phyloP scores from a whole-genome alignment of 2,797 vertebrate species.

The Peromyscus melanophrys region DNA sequence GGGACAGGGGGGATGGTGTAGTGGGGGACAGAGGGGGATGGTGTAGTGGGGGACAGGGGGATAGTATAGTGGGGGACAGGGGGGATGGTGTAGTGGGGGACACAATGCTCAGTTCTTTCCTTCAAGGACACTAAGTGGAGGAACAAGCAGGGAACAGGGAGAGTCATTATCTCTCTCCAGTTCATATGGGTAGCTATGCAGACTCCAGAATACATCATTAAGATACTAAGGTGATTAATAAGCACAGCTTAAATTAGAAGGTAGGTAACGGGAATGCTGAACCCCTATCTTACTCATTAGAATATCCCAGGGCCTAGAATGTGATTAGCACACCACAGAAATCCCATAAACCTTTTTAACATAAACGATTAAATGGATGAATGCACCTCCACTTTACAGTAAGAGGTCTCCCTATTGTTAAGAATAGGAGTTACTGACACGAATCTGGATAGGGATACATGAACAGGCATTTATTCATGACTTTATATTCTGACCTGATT shows the following conservation, averaged over 20 bases:
- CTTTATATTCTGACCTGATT: not conserved
- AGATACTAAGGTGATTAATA: not conserved
- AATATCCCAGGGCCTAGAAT: not conserved
- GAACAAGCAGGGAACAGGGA: not conserved
- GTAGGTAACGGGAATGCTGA: not conserved
- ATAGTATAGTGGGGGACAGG: no score
- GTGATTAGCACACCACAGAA: not conserved
- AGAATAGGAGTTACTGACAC: not conserved
- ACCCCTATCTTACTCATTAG: not conserved
- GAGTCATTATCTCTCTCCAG: not conserved
- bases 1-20: no score
- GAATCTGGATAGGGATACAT: not conserved
- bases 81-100: not conserved
- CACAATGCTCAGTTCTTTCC: not conserved
- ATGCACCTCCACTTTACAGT: not conserved
- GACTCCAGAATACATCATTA: not conserved
- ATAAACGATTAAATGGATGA: not conserved
- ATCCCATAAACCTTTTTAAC: not conserved
- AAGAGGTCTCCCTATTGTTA: not conserved
- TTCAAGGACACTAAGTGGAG: not conserved
- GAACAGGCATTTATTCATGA: not conserved
- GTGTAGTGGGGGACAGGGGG: no score
- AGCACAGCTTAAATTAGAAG: conserved; percentile 34
- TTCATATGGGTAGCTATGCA: not conserved
- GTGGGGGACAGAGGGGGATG: no score